phyloP scores from a whole-genome alignment of 2,113 vertebrate genomes.

The Odontesthes bonariensis region DNA sequence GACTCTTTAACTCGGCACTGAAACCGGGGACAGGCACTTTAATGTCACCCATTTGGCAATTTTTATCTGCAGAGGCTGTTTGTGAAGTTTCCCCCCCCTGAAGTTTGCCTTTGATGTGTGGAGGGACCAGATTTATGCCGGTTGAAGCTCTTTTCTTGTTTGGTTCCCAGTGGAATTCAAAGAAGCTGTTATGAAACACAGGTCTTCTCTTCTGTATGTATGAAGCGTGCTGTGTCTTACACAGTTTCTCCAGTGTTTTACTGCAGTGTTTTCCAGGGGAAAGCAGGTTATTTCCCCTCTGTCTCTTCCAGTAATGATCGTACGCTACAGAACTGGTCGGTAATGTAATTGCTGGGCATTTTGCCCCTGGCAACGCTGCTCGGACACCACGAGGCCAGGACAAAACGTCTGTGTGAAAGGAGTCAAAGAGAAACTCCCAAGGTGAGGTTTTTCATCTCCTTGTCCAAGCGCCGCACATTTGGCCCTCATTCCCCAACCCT shows the following conservation, averaged over 20 bases:
- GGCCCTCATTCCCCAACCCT: constrained; percentile 62
- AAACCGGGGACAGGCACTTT: not conserved
- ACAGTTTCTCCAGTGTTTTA: constrained; percentile 23
- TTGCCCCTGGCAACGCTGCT: constrained; percentile 13
- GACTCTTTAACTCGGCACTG: not conserved
- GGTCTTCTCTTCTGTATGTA: constrained; percentile 5
- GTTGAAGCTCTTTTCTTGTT: constrained; percentile 25
- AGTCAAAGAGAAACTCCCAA: constrained; percentile 37
- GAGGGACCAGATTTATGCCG: not conserved
- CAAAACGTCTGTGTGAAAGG: constrained; percentile 17
- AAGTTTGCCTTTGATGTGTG: not conserved
- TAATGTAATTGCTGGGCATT: constrained; percentile 30
- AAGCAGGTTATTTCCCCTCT: constrained; percentile 11
- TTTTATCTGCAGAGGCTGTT: not conserved
- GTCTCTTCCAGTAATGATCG: constrained; percentile 20
- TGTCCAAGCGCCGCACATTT: constrained; percentile 64
- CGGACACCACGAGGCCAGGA: constrained; percentile 22
- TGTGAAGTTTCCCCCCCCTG: too few species aligned
- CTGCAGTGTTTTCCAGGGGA: constrained; percentile 33
- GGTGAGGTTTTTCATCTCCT: constrained; percentile 12
- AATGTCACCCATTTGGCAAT: not conserved
- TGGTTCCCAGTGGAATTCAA: constrained; percentile 23
- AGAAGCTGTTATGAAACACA: constrained; percentile 14
- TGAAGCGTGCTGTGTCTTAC: constrained; percentile 31
- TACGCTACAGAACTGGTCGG: not conserved